Conservation (phyloP, 2,797 vertebrate genomes). For the Haliaeetus vocifer region DNA sequence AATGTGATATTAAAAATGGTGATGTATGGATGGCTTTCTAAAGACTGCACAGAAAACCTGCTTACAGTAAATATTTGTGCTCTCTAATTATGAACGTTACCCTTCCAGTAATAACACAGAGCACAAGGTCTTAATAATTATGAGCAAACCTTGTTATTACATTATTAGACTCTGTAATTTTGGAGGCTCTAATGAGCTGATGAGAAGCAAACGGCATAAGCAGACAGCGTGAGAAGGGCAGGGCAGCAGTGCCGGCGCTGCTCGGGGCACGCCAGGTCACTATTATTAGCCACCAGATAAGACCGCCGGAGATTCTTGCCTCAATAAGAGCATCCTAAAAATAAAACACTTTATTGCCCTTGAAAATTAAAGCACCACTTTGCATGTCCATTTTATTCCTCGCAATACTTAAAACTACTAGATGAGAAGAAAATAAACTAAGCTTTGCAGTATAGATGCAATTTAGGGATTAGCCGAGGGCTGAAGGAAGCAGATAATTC, state of each 20-base stretch:
- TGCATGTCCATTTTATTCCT: slow-evolving; percentile 38
- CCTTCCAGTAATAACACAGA: neutral
- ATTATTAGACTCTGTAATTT: slow-evolving; percentile 13
- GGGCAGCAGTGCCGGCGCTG: slow-evolving; percentile 6
- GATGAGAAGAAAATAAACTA: slow-evolving; percentile 38
- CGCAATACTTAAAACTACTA: slow-evolving; percentile 18
- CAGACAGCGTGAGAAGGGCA: slow-evolving; percentile 13
- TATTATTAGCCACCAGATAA: slow-evolving; percentile 79
- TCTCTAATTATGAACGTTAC: neutral
- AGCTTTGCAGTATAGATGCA: slow-evolving; percentile 27
- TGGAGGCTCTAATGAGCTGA: slow-evolving; percentile 41
- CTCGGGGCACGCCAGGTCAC: slow-evolving; percentile 45
- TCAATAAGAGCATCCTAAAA: slow-evolving; percentile 75
- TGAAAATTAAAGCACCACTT: slow-evolving; percentile 66
- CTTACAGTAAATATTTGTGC: slow-evolving; percentile 3
- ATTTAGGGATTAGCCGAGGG: slow-evolving; percentile 15
- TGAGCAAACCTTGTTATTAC: neutral
- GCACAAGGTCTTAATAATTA: neutral
- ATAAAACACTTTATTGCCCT: slow-evolving; percentile 70
- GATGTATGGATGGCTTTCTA: neutral
- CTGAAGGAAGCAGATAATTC: slow-evolving; percentile 42
- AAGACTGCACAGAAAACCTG: neutral
- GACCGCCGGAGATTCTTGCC: slow-evolving; percentile 74
- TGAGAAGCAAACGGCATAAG: slow-evolving; percentile 2
- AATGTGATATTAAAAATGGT: neutral